A percentile compares a stretch with the other conserved stretches of the same genome.
These are phyloP conservation scores for Aldabrachelys gigantea DNA, from an alignment of 2,113 vertebrate species.

Conservation along the genomic window DNA sequence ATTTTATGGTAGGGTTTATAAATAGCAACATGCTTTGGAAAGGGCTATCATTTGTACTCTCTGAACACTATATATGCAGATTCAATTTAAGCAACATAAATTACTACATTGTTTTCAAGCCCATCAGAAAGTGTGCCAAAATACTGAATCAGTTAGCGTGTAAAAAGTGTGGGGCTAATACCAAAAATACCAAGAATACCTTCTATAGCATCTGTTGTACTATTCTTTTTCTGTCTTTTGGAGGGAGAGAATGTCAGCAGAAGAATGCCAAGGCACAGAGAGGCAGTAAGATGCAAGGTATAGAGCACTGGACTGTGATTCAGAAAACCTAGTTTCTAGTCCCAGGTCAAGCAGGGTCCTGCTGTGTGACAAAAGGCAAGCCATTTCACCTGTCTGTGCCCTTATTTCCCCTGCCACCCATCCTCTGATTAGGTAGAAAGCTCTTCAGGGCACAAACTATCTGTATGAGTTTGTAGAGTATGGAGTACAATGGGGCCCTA, in stretches of 20 bases:
- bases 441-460: neutral
- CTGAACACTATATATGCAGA: conserved; percentile 50
- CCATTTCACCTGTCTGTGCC: neutral
- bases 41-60: conserved; percentile 64
- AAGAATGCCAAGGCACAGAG: neutral
- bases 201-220: neutral
- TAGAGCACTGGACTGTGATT: neutral
- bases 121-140: neutral
- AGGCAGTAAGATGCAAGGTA: neutral
- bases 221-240: neutral
- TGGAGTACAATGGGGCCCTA: neutral
- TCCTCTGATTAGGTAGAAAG: neutral
- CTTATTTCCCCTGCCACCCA: neutral
- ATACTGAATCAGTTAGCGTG: neutral
- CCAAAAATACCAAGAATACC: neutral
- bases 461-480: neutral
- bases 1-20: conserved; percentile 78
- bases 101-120: neutral
- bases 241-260: neutral
- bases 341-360: neutral
- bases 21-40: conserved; percentile 79
- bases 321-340: neutral
- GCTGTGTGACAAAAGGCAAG: neutral
- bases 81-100: conserved; percentile 19
- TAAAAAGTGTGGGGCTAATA: neutral